A percentile compares a stretch with the other conserved stretches of the same genome.
Conservation (phyloP, 2,113 vertebrate genomes). For the Grantiella picta region DNA sequence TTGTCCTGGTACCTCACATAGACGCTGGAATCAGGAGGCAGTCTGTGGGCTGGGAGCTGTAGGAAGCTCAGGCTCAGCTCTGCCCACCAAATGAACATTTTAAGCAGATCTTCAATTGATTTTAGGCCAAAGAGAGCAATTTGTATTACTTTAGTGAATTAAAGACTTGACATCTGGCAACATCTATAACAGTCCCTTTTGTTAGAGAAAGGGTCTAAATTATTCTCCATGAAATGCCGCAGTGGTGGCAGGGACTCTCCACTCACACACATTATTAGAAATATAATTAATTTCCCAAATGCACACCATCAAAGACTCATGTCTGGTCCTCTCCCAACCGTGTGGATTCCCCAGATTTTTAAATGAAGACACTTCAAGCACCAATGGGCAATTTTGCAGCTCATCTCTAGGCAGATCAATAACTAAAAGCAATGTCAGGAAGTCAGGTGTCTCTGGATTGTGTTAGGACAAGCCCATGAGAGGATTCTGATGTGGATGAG, state of each 20-base stretch:
- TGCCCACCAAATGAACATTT: background rate
- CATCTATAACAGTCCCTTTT: background rate
- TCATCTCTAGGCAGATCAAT: background rate
- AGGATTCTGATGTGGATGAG: background rate
- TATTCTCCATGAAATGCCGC: background rate
- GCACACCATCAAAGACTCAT: background rate
- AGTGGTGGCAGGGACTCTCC: background rate
- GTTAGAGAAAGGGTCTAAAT: background rate
- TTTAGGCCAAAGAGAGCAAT: background rate
- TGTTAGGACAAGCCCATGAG: background rate
- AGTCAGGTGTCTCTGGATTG: conserved; percentile 36
- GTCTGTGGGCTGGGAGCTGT: background rate
- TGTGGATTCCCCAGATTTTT: background rate
- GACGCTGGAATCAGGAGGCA: background rate
- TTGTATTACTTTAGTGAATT: background rate
- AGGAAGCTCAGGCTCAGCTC: background rate
- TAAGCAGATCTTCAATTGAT: background rate
- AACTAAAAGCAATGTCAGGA: background rate
- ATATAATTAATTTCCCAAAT: background rate
- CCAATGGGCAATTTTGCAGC: background rate
- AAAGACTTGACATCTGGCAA: background rate
- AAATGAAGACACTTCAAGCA: background rate
- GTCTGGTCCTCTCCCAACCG: background rate
- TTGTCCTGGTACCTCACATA: background rate
- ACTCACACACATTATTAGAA: background rate